A percentile compares a stretch with the other conserved stretches of the same genome.
Conservation (phyloP, 2,888 invertebrate genomes). For the Cephus nigrinus region DNA sequence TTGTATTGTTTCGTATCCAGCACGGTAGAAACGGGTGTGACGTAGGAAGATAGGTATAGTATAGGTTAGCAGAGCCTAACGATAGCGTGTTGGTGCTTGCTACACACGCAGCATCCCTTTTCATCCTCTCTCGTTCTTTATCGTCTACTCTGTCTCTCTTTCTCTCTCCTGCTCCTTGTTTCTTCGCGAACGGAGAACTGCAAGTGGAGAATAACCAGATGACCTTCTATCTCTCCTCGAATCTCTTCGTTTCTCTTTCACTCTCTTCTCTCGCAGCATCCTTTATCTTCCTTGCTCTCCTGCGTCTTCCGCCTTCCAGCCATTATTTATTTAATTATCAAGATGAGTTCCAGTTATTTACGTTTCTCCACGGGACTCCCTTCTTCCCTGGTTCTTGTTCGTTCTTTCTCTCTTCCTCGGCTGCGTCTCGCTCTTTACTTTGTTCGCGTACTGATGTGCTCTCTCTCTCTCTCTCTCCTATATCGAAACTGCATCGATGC, state of each 20-base stretch:
- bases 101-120: conserved; percentile 8
- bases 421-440: background rate
- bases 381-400: background rate
- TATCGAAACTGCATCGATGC: background rate
- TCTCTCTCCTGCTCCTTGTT: conserved; percentile 8
- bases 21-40: conserved; percentile 17
- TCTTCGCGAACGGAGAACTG: background rate
- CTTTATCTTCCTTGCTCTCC: conserved; percentile 31
- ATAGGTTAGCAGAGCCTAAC: background rate
- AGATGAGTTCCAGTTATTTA: conserved; percentile 31
- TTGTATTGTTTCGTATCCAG: conserved; percentile 46
- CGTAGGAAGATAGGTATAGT: background rate
- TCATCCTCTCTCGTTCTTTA: conserved; percentile 15
- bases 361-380: conserved; percentile 4
- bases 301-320: conserved; percentile 38
- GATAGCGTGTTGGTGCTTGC: conserved; percentile 19
- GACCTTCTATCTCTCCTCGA: conserved; percentile 9
- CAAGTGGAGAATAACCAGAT: conserved; percentile 5
- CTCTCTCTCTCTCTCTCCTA: background rate
- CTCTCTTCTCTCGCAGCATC: conserved; percentile 29
- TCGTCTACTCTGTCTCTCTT: background rate
- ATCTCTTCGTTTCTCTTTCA: conserved; percentile 24
- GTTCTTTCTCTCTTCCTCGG: background rate
- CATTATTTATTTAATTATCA: conserved; percentile 30
- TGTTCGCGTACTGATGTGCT: background rate